Percentiles rank a stretch among this genome's conserved stretches.
phyloP scores from a whole-genome alignment of 2,888 invertebrate genomes.

The Lasioglossum pauxillum region DNA sequence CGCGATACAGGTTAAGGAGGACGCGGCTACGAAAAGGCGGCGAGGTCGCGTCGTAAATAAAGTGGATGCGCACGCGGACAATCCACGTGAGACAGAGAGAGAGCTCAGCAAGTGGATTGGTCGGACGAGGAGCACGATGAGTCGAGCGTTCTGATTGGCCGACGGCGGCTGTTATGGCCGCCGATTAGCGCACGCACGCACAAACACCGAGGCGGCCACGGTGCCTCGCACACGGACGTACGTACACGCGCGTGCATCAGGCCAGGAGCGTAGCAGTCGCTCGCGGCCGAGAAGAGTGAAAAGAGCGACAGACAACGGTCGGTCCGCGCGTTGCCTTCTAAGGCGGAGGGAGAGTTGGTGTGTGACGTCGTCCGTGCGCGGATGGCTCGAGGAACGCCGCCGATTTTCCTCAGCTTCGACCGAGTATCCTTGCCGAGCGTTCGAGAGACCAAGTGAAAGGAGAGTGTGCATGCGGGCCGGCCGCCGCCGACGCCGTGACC shows the following conservation, averaged over 20 bases:
- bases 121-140: slow-evolving; percentile 60
- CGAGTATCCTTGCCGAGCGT: slow-evolving; percentile 38
- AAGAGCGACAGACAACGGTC: slow-evolving; percentile 79
- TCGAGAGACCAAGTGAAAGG: slow-evolving; percentile 45
- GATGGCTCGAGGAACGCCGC: slow-evolving; percentile 73
- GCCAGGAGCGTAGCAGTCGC: slow-evolving; percentile 72
- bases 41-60: slow-evolving; percentile 65
- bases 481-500: slow-evolving; percentile 70
- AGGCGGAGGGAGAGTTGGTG: slow-evolving; percentile 74
- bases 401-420: slow-evolving; percentile 62
- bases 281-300: slow-evolving; percentile 76
- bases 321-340: slow-evolving; percentile 81
- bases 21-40: slow-evolving; percentile 45
- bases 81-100: slow-evolving; percentile 42
- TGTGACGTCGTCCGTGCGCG: slow-evolving; percentile 72
- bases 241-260: slow-evolving; percentile 59
- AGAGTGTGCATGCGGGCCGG: slow-evolving; percentile 64
- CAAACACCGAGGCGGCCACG: slow-evolving; percentile 35
- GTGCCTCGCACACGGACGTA: slow-evolving; percentile 54
- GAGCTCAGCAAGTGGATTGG: slow-evolving; percentile 46
- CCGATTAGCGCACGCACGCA: slow-evolving; percentile 72
- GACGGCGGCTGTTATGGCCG: slow-evolving; percentile 75
- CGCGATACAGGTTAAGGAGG: slow-evolving; percentile 42
- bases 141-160: slow-evolving; percentile 74
- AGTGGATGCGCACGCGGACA: slow-evolving; percentile 67